Conservation (phyloP, 92 coral and sea anemone species). For the Bergia puertoricense region DNA sequence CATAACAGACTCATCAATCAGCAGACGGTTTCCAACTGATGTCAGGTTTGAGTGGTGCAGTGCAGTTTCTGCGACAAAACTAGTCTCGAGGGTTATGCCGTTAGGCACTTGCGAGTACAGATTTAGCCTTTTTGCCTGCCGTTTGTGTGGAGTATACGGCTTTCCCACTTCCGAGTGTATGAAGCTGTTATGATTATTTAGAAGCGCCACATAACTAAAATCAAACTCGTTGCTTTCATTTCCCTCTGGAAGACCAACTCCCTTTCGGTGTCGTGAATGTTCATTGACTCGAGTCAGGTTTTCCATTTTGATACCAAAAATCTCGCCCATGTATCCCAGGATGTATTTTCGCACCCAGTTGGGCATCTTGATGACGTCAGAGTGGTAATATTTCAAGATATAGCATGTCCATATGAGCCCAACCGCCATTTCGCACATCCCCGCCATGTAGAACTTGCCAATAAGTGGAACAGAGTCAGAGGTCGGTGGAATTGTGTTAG, state of each 20-base stretch:
- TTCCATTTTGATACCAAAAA: constrained; percentile 89
- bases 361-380: constrained; percentile 92
- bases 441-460: constrained; percentile 99
- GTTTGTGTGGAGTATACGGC: constrained; percentile 29
- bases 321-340: constrained; percentile 80
- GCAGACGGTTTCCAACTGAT: constrained; percentile 30
- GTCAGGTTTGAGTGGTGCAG: constrained; percentile 45
- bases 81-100: constrained; percentile 1
- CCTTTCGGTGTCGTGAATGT: constrained; percentile 70
- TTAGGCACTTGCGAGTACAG: constrained; percentile 36
- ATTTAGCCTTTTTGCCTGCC: constrained; percentile 7
- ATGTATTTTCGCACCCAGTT: constrained; percentile 84
- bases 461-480: constrained; percentile 94
- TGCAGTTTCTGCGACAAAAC: constrained; percentile 11
- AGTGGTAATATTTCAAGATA: constrained; percentile 92
- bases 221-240: constrained; percentile 32
- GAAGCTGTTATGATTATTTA: neutral
- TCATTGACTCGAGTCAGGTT: constrained; percentile 74
- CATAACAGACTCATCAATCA: constrained; percentile 43
- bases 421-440: constrained; percentile 93
- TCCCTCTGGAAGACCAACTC: constrained; percentile 19
- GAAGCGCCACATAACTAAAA: constrained; percentile 25
- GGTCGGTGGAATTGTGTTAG: constrained; percentile 94
- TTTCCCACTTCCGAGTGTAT: neutral
- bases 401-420: constrained; percentile 97